Conservation (phyloP, 2,797 vertebrate genomes). For the Semotilus atromaculatus region DNA sequence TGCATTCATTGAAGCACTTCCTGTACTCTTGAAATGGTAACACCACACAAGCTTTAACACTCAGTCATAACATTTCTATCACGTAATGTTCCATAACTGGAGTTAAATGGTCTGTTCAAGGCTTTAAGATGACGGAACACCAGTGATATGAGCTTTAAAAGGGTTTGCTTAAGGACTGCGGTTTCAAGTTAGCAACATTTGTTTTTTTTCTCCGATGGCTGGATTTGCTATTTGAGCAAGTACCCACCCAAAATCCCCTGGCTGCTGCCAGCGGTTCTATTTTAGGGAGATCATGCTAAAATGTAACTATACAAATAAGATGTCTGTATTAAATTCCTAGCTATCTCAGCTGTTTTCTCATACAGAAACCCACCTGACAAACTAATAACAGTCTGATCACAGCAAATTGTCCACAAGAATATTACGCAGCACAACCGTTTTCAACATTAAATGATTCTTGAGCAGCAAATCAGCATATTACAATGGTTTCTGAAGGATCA, state of each 20-base stretch:
- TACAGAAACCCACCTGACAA: constrained; percentile 1
- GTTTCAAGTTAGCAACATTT: constrained; percentile 18
- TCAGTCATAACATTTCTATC: constrained; percentile 2
- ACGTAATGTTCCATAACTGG: constrained; percentile 1
- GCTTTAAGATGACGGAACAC: constrained; percentile 13
- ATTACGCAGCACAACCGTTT: not conserved
- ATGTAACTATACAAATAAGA: constrained; percentile 14
- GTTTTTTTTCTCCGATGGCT: constrained; percentile 22
- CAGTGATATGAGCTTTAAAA: constrained; percentile 4
- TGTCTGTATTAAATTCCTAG: not conserved
- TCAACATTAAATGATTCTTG: not conserved
- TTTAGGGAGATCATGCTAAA: constrained; percentile 9
- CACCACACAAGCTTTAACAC: not conserved
- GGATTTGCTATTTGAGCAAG: constrained; percentile 9
- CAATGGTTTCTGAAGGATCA: not conserved
- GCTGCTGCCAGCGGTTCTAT: not conserved
- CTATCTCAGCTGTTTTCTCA: not conserved
- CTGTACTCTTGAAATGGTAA: not conserved
- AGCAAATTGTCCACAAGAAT: not conserved
- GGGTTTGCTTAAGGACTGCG: constrained; percentile 9
- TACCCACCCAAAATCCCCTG: constrained; percentile 29
- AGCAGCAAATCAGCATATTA: not conserved
- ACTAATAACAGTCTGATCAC: not conserved
- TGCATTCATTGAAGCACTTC: constrained; percentile 24
- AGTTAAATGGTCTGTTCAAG: constrained; percentile 16